These are phyloP conservation scores for Aphyosemion australe DNA, from an alignment of 2,113 vertebrate genomes.

Conservation along the genomic window DNA sequence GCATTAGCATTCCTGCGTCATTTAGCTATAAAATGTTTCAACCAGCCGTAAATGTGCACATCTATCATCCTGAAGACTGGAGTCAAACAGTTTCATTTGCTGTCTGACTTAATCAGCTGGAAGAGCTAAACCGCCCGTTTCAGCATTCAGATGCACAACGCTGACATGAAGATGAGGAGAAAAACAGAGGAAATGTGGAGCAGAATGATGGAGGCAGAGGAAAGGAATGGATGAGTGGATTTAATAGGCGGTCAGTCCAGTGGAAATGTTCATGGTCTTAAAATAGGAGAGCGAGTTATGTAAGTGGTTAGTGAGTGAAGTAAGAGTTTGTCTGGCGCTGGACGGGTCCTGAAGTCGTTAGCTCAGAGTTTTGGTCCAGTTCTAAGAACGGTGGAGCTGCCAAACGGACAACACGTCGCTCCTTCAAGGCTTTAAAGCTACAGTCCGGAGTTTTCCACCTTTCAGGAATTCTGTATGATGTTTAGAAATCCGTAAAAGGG, in stretches of 20 bases:
- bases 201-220: neutral
- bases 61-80: neutral
- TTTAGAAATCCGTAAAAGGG: too few relatives aligned
- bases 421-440: too few relatives aligned
- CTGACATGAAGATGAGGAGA: neutral
- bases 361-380: constrained; percentile 19
- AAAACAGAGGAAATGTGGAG: constrained; percentile 3
- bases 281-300: constrained; percentile 71
- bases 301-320: constrained; percentile 50
- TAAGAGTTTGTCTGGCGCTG: constrained; percentile 29
- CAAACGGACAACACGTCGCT: too few relatives aligned
- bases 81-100: neutral
- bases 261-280: constrained; percentile 67
- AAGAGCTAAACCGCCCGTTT: neutral
- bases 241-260: constrained; percentile 45
- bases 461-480: too few relatives aligned
- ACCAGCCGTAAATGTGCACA: neutral
- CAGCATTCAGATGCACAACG: neutral
- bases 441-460: too few relatives aligned
- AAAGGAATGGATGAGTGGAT: constrained; percentile 1
- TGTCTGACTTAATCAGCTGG: neutral
- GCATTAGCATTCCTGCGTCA: neutral
- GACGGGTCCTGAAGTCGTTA: constrained; percentile 40
- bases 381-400: too few relatives aligned
- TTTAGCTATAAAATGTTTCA: constrained; percentile 1